These are phyloP conservation scores for Planiliza haematocheilus DNA, from an alignment of 2,113 vertebrate species.

Conservation along the genomic window DNA sequence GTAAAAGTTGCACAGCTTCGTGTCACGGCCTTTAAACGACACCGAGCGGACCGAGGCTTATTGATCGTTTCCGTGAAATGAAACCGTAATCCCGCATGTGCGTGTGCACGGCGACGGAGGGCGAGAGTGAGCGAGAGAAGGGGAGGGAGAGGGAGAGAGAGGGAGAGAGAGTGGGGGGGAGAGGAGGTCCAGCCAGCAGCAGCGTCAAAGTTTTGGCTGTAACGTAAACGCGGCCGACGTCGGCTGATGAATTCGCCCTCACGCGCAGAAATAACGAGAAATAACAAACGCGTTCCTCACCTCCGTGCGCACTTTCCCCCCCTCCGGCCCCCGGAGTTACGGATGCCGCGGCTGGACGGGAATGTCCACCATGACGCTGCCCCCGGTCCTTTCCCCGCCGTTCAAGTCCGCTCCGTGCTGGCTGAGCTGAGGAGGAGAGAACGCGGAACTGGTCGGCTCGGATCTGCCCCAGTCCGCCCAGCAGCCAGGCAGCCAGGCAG, in stretches of 20 bases:
- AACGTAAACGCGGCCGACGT: conserved; percentile 53
- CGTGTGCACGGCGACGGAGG: conserved; percentile 40
- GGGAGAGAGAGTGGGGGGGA: background rate
- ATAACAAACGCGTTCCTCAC: conserved; percentile 46
- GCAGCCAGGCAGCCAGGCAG: conserved; percentile 44
- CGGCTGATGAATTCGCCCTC: conserved; percentile 44
- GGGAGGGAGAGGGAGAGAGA: background rate
- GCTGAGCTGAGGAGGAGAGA: conserved; percentile 30
- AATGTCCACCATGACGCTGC: conserved; percentile 59
- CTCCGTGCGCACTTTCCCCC: conserved; percentile 37
- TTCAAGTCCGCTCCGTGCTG: conserved; percentile 14
- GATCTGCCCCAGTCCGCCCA: conserved; percentile 72
- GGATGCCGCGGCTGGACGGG: conserved; percentile 36
- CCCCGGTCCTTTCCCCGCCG: conserved; percentile 19
- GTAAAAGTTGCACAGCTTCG: conserved; percentile 61
- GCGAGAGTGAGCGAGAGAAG: background rate
- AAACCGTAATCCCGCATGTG: conserved; percentile 30
- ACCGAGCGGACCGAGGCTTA: background rate
- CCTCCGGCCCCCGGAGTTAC: conserved; percentile 27
- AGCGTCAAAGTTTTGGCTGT: conserved; percentile 74
- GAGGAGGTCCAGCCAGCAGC: conserved; percentile 47
- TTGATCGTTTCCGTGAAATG: conserved; percentile 21
- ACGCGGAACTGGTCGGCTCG: conserved; percentile 75
- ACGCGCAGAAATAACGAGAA: conserved; percentile 24
- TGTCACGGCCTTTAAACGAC: conserved; percentile 19